phyloP scores from a whole-genome alignment of 2,797 vertebrate genomes.

The Myotis pilosus region DNA sequence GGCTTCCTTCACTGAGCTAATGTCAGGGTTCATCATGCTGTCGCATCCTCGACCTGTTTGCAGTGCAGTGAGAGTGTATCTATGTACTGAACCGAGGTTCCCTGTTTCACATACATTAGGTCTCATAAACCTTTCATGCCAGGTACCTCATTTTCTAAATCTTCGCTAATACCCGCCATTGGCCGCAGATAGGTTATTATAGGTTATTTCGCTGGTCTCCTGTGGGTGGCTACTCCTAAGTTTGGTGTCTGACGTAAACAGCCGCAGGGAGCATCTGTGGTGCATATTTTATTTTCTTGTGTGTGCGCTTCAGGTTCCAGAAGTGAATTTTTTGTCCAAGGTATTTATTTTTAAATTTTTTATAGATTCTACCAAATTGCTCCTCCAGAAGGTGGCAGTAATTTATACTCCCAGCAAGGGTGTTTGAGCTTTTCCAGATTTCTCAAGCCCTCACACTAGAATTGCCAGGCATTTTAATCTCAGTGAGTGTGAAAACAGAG shows the following conservation, averaged over 20 bases:
- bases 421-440: neutral
- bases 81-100: neutral
- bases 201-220: neutral
- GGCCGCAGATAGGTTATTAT: neutral
- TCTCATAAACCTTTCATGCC: neutral
- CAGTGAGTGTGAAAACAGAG: neutral
- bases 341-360: neutral
- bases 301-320: neutral
- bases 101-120: neutral
- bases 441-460: neutral
- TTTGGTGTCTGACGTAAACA: neutral
- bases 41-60: neutral
- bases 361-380: neutral
- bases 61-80: neutral
- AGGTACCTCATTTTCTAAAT: neutral
- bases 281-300: neutral
- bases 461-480: neutral
- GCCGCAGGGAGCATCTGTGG: neutral
- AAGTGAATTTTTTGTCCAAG: neutral
- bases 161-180: neutral
- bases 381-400: neutral
- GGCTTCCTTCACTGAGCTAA: neutral
- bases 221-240: neutral
- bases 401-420: neutral
- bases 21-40: neutral